Evolutionary conservation across 2,113 vertebrate genomes (phyloP).

Genomic region (Ciconia boyciana): DNA sequence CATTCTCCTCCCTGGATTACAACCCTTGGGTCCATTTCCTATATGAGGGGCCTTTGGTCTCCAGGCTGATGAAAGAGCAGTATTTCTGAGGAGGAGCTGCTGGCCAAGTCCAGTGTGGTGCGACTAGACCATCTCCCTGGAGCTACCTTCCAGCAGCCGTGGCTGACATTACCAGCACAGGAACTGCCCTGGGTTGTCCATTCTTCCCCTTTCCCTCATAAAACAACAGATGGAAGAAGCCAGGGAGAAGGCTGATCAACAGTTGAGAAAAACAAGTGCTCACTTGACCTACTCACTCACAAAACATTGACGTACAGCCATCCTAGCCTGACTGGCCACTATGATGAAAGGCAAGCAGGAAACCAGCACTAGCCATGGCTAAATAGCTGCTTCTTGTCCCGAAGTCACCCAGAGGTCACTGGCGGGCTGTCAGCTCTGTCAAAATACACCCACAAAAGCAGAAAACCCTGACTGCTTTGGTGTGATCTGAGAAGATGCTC

Average conservation of each 20-base stretch:
- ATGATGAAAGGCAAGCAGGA: not conserved
- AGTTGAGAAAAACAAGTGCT: not conserved
- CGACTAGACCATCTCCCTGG: not conserved
- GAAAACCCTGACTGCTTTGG: not conserved
- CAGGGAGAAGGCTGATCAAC: not conserved
- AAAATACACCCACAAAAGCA: not conserved
- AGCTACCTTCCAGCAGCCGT: not conserved
- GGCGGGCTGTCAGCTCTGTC: not conserved
- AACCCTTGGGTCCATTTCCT: not conserved
- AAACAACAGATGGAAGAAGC: not conserved
- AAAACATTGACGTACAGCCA: fast-evolving
- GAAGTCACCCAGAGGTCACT: not conserved
- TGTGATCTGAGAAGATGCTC: not conserved
- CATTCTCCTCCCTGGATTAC: not conserved
- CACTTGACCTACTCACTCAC: not conserved
- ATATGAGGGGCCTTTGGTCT: not conserved
- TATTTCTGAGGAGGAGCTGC: not conserved
- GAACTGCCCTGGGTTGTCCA: fast-evolving
- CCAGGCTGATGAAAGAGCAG: not conserved
- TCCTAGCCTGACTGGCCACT: not conserved
- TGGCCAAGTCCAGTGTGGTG: not conserved
- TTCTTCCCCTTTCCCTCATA: not conserved
- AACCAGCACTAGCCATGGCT: not conserved
- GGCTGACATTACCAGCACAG: not conserved
- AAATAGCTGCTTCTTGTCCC: not conserved